Base-by-base conservation (phyloP, 2,113 vertebrate species). In the Rhynchomys soricoides region DNA sequence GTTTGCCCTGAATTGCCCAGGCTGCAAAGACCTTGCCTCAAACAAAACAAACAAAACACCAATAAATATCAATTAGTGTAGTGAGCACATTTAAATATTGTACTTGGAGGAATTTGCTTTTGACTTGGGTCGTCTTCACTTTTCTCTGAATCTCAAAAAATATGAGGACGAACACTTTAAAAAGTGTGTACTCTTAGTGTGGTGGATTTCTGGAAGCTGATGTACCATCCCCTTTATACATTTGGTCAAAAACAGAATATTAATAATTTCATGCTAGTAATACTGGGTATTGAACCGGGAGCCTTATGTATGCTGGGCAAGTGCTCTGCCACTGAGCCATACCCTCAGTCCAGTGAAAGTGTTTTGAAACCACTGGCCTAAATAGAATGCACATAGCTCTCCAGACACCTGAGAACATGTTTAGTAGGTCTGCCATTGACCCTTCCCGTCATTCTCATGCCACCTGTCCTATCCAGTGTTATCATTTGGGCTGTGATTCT, bases 321-420 rank as follows among this genome's bases (percentile, higher is more conserved):
- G 9, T 2, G 0, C 4, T 21, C n/a, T 86, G 17, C 70, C 88
- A 68, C 57, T 75, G 31, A 86, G 59, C 93, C 50, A 77, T 21
- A 68, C 17, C 4, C 11, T 7, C 62, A 90, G n/a, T 9, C n/a
- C 6, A 17, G 0, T 2, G 16, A 2, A 1, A 37, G 1, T 2
- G 0, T 12, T 7, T 8, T 21, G n/a, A 90, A 97, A 85, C 21
- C 68, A 26, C 26, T 43, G 16, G 2, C 71, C 52, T 70, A 79
- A 40, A 59, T 37, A 52, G 1, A 68, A 15, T 48, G 8, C 64
- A 83, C 26, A 43, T 11, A 24, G 62, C 40, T 83, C 70, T 75
- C 45, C 37, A 62, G 24, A 52, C 89, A 55, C 52, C 31, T 40
- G 29, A 73, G 83, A 48, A 66, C 4, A 7, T 29, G 24, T 24